Evolutionary conservation across 2,888 invertebrate genomes (phyloP), one percentile per base, ranked within the genome.

Genomic region (Bruchidius siliquastri): DNA sequence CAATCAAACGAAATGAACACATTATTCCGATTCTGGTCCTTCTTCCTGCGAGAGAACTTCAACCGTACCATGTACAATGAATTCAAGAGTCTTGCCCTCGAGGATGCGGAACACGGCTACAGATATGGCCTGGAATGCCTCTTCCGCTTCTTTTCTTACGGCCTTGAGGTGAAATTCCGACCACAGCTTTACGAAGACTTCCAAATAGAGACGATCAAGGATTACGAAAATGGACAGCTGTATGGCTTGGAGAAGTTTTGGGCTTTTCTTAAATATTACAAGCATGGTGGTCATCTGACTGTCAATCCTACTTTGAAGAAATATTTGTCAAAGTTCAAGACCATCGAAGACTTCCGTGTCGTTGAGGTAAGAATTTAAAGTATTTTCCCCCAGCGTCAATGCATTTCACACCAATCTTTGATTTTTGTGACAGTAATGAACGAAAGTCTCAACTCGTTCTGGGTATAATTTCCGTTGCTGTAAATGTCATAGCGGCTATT

Each of bases 1-100:
- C 95, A 95, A 84, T 97, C 97, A 6, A 97, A 96, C 84, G 99
- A 99, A 88, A 99, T 99, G 99, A 99, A 99, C 88, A 99, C 99
- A 0, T 89, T 99, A 72, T 99, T 98, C 90, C 90, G 99, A 76
- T 99, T 99, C 89, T 99, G 99, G 99, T 99, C 99, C 32, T 99
- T 99, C 91, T 99, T 99, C 90, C 89, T 99, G 78, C 89, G 99
- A 76, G 98, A 99, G 86, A 97, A 99, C 85, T 99, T 98, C 88
- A 99, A 99, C 88, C 92, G 95, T 81, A 96, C 93, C 79, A 99
- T 99, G 99, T 99, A 98, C 87, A 93, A 94, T 81, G 99, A 99
- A 88, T 99, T 99, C 88, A 92, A 93, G 83, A 89, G 91, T 22
- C 86, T 97, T 76, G 98, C 99, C n/a, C 90, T 94, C 77, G 99